Base-by-base conservation (phyloP, 30 jellyfish, hydroid and myxozoan genomes). In the Aurelia aurita region DNA sequence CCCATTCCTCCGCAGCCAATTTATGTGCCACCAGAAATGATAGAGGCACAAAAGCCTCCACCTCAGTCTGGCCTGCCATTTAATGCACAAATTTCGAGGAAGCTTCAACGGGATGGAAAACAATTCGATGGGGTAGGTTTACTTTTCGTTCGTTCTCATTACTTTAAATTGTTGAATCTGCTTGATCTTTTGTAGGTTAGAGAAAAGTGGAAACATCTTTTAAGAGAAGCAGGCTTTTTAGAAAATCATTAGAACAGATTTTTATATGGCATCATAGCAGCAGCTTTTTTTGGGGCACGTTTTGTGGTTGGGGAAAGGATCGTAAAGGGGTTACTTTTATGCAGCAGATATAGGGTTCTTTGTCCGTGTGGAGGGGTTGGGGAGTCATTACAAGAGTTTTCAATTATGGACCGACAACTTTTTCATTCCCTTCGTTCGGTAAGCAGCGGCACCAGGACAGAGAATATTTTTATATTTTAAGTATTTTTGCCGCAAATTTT, bases 1-100 rank as follows among this genome's bases (percentile, higher is more conserved):
- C 98, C 98, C 46, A 93, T 93, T 65, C 98, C 98, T 9, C 98
- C 98, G 16, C 97, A 87, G 82, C 98, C 98, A 1, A 72, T 87
- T 12, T 93, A 87, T 84, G 97, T 93, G 25, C 98, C 96, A 32
- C 98, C 98, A 22, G 96, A 95, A 62, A 95, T 88, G 96, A 64
- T 93, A 13, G 96, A 87, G 58, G 97, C 96, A 20, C 96, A 81
- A 49, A 89, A 76, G 59, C 98, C 98, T 35, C 98, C 98, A 5
- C 96, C 96, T 11, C 98, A 64, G 58, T 93, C 98, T 59, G 98
- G 98, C 2, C 75, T 93, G 28, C 98, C 98, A 14, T 93, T 93
- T 80, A 93, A 93, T 71, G 96, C 94, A 6, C 98, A 93, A 34
- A 14, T 93, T 27, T 79, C 97, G 3, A 46, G 78, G 21, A 87